Evolutionary conservation across 2,113 vertebrate species (phyloP), one percentile per base, ranked within the genome.

Genomic region (Oreochromis tanganicae): DNA sequence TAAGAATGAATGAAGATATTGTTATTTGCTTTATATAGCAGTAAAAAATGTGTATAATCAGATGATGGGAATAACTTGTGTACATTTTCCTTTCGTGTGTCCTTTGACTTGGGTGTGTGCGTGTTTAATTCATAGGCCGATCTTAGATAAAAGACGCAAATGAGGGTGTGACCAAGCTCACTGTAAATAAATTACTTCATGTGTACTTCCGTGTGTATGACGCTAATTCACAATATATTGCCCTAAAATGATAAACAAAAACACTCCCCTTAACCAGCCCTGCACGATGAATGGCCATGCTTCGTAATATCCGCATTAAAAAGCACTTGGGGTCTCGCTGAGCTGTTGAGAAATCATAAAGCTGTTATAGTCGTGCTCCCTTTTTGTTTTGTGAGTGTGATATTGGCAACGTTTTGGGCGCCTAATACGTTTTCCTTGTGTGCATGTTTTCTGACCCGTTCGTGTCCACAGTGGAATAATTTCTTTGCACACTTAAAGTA

Each of bases 121-220:
- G 66, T 90, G 87, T 88, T 84, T 6, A 86, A 81, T 82, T 61
- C 82, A 12, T 84, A 54, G 57, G 78, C 79, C 84, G 73, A 85
- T 84, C 56, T 85, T 56, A 86, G 61, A 83, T 85, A 87, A 86
- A 83, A 71, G 82, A 88, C 93, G 88, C 90, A 92, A 93, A 92
- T 90, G 85, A 89, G 90, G 36, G 87, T 87, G 87, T 93, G 89
- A 91, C 80, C 84, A 80, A 91, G 89, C 88, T 93, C 89, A 88
- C 85, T 94, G 88, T 94, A 90, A 94, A 95, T 92, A 91, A 91
- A 94, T 93, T 55, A 94, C 92, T 94, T 90, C 87, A 91, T 89
- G 84, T 91, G 87, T 93, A 87, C 84, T 91, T 92, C 36, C 11
- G 81, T 80, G 88, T 87, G 83, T 90, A 50, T 68, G 89, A 89